Conservation (phyloP, 2,888 invertebrate species). For the Coelogynopora nodosa region DNA sequence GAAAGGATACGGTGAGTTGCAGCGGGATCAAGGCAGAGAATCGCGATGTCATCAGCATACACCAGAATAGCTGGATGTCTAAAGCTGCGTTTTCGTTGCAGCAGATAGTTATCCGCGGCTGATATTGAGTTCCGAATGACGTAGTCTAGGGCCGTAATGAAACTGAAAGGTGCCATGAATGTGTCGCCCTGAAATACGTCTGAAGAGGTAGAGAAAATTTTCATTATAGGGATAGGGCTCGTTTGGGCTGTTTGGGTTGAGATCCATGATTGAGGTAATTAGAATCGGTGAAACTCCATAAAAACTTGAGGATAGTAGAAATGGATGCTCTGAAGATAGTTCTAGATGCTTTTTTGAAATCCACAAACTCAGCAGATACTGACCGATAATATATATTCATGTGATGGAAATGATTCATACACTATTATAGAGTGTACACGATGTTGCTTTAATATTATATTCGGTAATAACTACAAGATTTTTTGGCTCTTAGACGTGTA, state of each 20-base stretch:
- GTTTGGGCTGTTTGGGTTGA: neutral
- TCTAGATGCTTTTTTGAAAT: neutral
- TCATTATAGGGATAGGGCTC: too few relatives aligned
- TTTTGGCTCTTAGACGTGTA: too few relatives aligned
- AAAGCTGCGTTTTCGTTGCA: neutral
- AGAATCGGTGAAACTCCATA: neutral
- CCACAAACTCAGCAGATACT: neutral
- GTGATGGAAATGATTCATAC: too few relatives aligned
- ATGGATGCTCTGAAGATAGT: constrained; percentile 9
- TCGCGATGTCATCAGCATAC: neutral
- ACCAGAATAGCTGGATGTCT: constrained; percentile 1
- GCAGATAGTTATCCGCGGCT: neutral
- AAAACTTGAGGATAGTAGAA: neutral
- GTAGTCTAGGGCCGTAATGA: constrained; percentile 32
- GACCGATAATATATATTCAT: too few relatives aligned
- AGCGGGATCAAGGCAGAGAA: constrained; percentile 12
- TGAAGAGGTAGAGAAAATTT: neutral
- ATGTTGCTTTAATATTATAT: too few relatives aligned
- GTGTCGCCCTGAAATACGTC: constrained; percentile 25
- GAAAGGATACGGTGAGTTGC: constrained; percentile 2
- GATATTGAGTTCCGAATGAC: neutral
- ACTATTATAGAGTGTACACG: too few relatives aligned
- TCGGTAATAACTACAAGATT: too few relatives aligned
- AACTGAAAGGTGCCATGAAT: neutral
- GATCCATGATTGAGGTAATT: neutral